Conservation (phyloP, 2,888 invertebrate species). For the Aethes cnicana region DNA sequence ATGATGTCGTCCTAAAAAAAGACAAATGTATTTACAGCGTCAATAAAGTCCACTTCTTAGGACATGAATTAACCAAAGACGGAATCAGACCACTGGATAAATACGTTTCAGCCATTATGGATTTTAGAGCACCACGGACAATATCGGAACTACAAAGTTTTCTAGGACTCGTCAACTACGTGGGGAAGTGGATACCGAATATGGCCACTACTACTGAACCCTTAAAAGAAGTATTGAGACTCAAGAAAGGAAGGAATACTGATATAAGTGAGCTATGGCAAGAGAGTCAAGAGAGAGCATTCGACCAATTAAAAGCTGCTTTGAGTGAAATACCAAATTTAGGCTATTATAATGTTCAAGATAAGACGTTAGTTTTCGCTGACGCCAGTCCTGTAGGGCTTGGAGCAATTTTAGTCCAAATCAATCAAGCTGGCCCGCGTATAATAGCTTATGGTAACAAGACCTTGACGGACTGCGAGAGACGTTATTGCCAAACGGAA, state of each 20-base stretch:
- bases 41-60: slow-evolving; percentile 18
- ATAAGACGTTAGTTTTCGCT: neutral
- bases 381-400: neutral
- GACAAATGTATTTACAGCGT: no score
- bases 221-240: neutral
- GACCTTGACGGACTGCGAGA: neutral
- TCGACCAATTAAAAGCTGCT: neutral
- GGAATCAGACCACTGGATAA: slow-evolving; percentile 23
- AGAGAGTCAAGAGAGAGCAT: neutral
- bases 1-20: no score
- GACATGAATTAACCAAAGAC: slow-evolving; percentile 15
- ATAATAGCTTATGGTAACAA: neutral
- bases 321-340: neutral
- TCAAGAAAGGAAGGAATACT: neutral
- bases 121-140: slow-evolving; percentile 1
- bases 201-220: slow-evolving; percentile 12
- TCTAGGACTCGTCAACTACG: slow-evolving; percentile 11
- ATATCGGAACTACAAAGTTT: slow-evolving; percentile 24
- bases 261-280: neutral
- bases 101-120: slow-evolving; percentile 14
- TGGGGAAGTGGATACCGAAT: slow-evolving; percentile 20
- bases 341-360: neutral
- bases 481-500: slow-evolving; percentile 1
- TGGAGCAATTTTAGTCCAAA: neutral
- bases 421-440: neutral